These are phyloP conservation scores for Sphenopsis melanotis DNA, from an alignment of 2,797 vertebrate genomes.

Conservation along the genomic window DNA sequence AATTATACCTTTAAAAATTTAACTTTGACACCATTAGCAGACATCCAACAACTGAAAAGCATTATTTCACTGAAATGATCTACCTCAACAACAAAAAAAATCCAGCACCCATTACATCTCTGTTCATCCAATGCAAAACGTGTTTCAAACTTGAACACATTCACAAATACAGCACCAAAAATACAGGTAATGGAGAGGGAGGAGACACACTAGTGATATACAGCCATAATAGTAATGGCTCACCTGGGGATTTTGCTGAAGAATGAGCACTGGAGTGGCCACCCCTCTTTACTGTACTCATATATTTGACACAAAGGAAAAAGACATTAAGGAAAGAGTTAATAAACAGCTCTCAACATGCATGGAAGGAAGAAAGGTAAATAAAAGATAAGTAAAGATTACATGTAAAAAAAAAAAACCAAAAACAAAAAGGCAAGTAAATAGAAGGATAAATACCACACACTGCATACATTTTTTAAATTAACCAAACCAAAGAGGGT, in stretches of 20 bases:
- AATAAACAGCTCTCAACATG: constrained; percentile 62
- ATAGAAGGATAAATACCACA: not conserved
- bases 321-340: constrained; percentile 77
- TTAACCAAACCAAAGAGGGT: not conserved
- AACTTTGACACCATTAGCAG: not conserved
- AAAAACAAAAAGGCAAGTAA: not conserved
- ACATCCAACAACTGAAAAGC: not conserved
- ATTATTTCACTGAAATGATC: not conserved
- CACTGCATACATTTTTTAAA: not conserved
- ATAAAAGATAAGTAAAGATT: not conserved
- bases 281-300: constrained; percentile 85
- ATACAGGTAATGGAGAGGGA: constrained; percentile 28
- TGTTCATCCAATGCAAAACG: not conserved
- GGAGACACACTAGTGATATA: constrained; percentile 53
- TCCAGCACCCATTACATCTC: not conserved
- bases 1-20: not conserved
- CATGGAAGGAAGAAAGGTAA: constrained; percentile 13
- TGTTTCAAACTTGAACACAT: constrained; percentile 9
- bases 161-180: constrained; percentile 60
- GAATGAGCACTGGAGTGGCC: constrained; percentile 86
- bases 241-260: constrained; percentile 93
- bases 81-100: not conserved
- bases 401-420: not conserved
- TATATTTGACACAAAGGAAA: constrained; percentile 66
- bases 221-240: constrained; percentile 73